Base-by-base conservation (phyloP, 2,888 invertebrate genomes). In the Cerceris rybyensis region DNA sequence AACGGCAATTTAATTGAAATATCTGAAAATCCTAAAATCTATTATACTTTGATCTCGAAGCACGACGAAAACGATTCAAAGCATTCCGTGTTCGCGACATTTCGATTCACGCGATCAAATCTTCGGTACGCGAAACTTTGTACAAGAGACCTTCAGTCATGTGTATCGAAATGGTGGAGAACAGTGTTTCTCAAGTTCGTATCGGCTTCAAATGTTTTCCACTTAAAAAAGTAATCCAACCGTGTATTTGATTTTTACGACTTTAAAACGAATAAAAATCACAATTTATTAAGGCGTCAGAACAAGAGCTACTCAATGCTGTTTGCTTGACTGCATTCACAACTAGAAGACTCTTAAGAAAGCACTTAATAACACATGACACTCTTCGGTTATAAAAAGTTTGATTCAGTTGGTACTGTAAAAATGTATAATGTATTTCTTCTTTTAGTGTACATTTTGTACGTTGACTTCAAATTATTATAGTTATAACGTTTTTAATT, bases 41-140 rank as follows among this genome's bases (percentile, higher is more conserved):
- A 46, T 61, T 61, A 61, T 61, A 43, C 46, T 61, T 42, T 43
- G 16, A 61, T 46, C 42, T 46, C 60, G n/a, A 42, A 42, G 59
- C 41, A 41, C 14, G 61, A 43, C 50, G 28, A 63, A 63, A 39
- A 50, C 28, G 39, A 63, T 39, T 14, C 50, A 63, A 50, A 63
- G 63, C 63, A 49, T 50, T 50, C 50, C 63, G 50, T 49, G 50
- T 28, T 14, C 28, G 13, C 63, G 63, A 63, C 17, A 49, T 63
- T 28, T 63, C 63, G 50, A 11, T 63, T 50, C 63, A 63, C 49
- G 50, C 63, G 63, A 63, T 63, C 63, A 50, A 46, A 50, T 50
- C 50, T 39, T 39, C n/a, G 17, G 17, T 63, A 50, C 49, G 63
- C 50, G 39, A 9, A 63, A 63, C 63, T 63, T 63, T 63, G 49